Percentiles rank a stretch among this genome's conserved stretches.
Conservation (phyloP, 2,888 invertebrate species). For the Cheilosia vernalis region DNA sequence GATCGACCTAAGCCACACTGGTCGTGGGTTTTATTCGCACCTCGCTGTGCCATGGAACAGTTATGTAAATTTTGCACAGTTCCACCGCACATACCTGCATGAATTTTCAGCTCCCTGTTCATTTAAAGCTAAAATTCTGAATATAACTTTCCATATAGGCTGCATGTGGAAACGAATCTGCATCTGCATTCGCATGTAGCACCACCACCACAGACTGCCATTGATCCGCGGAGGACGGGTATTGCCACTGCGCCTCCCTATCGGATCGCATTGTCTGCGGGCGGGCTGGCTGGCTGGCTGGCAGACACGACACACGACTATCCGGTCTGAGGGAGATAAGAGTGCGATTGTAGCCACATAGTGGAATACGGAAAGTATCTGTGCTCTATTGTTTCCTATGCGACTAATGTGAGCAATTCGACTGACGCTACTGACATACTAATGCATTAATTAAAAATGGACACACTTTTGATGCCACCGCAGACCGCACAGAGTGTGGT, state of each 20-base stretch:
- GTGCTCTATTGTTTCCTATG: slow-evolving; percentile 36
- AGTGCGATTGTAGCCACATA: slow-evolving; percentile 38
- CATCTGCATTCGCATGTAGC: no score
- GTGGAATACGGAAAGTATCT: slow-evolving; percentile 3
- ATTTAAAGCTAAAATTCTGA: no score
- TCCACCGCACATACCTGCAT: no score
- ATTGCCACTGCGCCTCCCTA: no score
- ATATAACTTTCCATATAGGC: no score
- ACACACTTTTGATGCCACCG: not conserved
- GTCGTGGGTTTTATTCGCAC: slow-evolving; percentile 20
- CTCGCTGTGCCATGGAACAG: slow-evolving; percentile 9
- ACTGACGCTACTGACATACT: slow-evolving; percentile 28
- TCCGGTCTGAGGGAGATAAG: slow-evolving; percentile 31
- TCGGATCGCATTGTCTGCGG: no score
- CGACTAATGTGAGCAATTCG: slow-evolving; percentile 31
- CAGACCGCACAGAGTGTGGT: not conserved
- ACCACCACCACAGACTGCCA: no score
- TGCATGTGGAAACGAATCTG: no score
- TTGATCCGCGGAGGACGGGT: no score
- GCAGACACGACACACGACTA: slow-evolving; percentile 1
- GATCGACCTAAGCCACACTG: slow-evolving; percentile 28
- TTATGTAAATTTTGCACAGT: slow-evolving; percentile 15
- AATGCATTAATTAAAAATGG: slow-evolving; percentile 29
- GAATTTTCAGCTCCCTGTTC: no score
- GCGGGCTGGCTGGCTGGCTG: no score